A percentile compares a stretch with the other conserved stretches of the same genome.
Evolutionary conservation across 1,140 invertebrate genomes (phyloP).

Genomic region (Manduca sexta): DNA sequence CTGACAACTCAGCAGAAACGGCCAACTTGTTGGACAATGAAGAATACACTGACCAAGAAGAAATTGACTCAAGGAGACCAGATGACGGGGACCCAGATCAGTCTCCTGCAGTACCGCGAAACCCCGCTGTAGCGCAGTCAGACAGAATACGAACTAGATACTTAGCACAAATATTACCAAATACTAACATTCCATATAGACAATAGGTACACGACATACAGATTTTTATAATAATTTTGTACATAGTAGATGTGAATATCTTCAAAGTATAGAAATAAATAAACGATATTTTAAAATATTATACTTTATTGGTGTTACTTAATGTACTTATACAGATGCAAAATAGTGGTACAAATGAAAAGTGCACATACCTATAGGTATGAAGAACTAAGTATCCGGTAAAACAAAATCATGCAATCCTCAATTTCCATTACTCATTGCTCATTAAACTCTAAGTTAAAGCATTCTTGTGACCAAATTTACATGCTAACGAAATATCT

Average conservation of each 20-base stretch:
- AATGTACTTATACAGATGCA: no score
- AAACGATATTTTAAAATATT: background rate
- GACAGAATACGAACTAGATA: conserved; percentile 60
- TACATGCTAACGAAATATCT: no score
- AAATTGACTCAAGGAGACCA: conserved; percentile 29
- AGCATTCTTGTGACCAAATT: no score
- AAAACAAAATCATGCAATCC: no score
- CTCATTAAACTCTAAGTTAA: no score
- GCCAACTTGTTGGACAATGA: conserved; percentile 50
- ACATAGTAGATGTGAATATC: background rate
- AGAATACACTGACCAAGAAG: conserved; percentile 46
- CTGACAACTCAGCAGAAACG: conserved; percentile 38
- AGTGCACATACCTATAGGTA: no score
- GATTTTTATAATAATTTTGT: background rate
- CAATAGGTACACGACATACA: conserved; percentile 21
- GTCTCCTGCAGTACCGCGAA: conserved; percentile 14
- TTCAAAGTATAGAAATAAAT: background rate
- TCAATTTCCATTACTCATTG: no score
- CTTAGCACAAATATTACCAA: conserved; percentile 58
- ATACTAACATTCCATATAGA: conserved; percentile 53
- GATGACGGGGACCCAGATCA: conserved; percentile 8
- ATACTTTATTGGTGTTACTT: background rate
- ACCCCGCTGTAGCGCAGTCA: conserved; percentile 37
- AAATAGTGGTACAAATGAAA: no score
- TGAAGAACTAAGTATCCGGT: no score